Base-by-base conservation (phyloP, 1,140 invertebrate species). In the Lysiphlebus fabarum region DNA sequence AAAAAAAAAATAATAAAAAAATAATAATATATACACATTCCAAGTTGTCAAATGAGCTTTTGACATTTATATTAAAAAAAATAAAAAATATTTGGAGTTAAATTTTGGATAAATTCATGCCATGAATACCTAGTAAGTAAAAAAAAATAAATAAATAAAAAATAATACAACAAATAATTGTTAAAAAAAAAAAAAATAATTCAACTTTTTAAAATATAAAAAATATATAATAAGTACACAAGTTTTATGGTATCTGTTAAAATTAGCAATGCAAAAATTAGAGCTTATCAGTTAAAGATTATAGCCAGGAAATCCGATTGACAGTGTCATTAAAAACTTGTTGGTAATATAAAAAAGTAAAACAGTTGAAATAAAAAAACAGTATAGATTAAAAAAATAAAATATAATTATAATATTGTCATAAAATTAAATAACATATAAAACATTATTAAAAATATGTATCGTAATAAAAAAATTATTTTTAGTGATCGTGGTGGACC, bases 401-500 rank as follows among this genome's bases (percentile, higher is more conserved):
- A 49, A 49, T 49, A 49, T 49, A 26, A 26, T 26, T 26, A 2
- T 2, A 26, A 26, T 4, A 26, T 26, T 26, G 17, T 1, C 17
- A 26, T 26, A 26, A 26, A 26, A 4, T 26, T 7, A 34, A 49
- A 26, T 49, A 49, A 9, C 47, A 8, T 36, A 33, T 38, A 7
- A 53, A 17, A 26, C 2, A 26, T 2, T 1, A 26, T 26, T 41
- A 7, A 38, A 14, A 53, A 53, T 26, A 14, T 26, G 37, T 7
- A 38, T 26, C 17, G 17, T 26, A 26, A 26, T 26, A 26, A 26
- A 26, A 4, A 4, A 26, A 26, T 26, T 26, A 26, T 51, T 62
- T 59, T 36, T 26, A 72, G 71, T 61, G 70, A 72, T 44, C 66
- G 58, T 57, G 64, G 61, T 9, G 56, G 58, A 55, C 51, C 70